Percentiles rank a stretch among this genome's conserved stretches.
These are phyloP conservation scores for Dromius quadrimaculatus DNA, from an alignment of 2,888 invertebrate species.

Conservation along the genomic window DNA sequence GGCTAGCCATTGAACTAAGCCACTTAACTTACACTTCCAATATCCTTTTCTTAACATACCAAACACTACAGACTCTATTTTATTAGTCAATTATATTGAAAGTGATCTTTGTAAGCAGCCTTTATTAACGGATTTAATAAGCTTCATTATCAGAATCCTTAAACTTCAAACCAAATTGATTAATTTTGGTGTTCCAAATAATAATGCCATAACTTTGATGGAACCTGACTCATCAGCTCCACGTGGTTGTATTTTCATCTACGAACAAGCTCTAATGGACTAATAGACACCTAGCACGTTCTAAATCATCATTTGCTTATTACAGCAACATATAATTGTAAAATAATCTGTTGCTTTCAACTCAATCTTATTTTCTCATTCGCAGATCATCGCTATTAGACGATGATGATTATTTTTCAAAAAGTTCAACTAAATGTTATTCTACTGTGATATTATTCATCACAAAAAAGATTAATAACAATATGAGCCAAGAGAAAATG, in stretches of 20 bases:
- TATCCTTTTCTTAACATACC: neutral
- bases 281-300: slow-evolving; percentile 36
- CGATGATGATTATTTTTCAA: slow-evolving; percentile 21
- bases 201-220: too few relatives aligned
- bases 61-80: slow-evolving; percentile 8
- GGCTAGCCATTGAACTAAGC: slow-evolving; percentile 24
- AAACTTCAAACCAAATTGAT: too few relatives aligned
- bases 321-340: slow-evolving; percentile 40
- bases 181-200: too few relatives aligned
- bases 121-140: slow-evolving; percentile 20
- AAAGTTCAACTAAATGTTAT: too few relatives aligned
- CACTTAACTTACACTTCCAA: neutral
- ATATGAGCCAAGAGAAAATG: too few relatives aligned
- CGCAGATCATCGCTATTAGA: slow-evolving; percentile 34
- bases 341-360: slow-evolving; percentile 33
- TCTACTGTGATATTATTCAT: too few relatives aligned
- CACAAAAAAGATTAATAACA: too few relatives aligned
- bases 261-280: too few relatives aligned
- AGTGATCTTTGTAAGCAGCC: slow-evolving; percentile 9
- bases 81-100: slow-evolving; percentile 49
- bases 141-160: too few relatives aligned
- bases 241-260: too few relatives aligned
- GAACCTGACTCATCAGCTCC: too few relatives aligned
- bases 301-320: slow-evolving; percentile 39
- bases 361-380: slow-evolving; percentile 23